These are phyloP conservation scores for Tromatobia lineatoria DNA, from an alignment of 2,888 invertebrate species.

Conservation along the genomic window DNA sequence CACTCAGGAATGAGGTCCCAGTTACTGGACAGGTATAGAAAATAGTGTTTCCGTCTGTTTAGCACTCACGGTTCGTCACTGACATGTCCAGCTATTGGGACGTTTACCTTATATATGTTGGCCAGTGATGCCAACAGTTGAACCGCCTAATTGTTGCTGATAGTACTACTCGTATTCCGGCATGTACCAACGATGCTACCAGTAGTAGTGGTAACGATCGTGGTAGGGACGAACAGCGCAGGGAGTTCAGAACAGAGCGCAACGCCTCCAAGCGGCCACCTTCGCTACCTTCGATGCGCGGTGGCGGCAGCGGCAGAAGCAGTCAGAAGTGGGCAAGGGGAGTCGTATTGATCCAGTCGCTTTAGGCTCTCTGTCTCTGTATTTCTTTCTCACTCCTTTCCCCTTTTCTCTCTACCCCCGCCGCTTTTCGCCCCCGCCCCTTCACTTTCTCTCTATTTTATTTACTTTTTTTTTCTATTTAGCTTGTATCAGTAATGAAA, in stretches of 20 bases:
- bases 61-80: no score
- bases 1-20: no score
- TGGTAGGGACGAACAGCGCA: background rate
- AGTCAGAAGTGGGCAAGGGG: constrained; percentile 73
- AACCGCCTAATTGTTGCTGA: constrained; percentile 1
- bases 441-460: background rate
- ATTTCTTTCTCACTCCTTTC: constrained; percentile 1
- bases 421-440: background rate
- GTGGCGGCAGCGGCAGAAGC: constrained; percentile 60
- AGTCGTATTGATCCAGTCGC: constrained; percentile 84
- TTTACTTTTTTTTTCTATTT: no score
- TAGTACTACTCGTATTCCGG: background rate
- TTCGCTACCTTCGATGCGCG: constrained; percentile 55
- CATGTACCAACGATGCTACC: constrained; percentile 38
- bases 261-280: constrained; percentile 73
- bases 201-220: constrained; percentile 36
- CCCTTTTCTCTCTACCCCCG: constrained; percentile 2
- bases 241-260: constrained; percentile 69
- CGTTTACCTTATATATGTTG: no score
- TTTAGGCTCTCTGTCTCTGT: constrained; percentile 80
- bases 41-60: no score
- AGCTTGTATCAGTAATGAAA: no score
- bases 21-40: no score
- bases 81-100: no score
- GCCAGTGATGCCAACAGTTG: background rate